Conservation (phyloP, 2,888 invertebrate species). For the Drosophila mettleri region DNA sequence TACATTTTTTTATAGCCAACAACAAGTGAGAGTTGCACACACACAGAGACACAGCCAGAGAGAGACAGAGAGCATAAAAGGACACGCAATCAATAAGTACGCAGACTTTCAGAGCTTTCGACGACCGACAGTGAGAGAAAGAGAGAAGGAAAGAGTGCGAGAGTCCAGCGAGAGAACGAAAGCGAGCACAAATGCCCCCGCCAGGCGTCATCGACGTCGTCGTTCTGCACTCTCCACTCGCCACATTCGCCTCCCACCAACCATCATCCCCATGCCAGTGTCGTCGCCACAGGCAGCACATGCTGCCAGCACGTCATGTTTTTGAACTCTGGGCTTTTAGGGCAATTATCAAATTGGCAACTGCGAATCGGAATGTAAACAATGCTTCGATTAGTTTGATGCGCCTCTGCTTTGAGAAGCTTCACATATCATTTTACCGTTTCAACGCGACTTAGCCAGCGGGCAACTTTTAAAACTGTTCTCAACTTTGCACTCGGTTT, state of each 20-base stretch:
- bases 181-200: slow-evolving; percentile 31
- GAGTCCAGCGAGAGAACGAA: slow-evolving; percentile 22
- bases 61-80: slow-evolving; percentile 25
- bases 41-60: slow-evolving; percentile 4
- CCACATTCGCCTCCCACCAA: background rate
- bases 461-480: slow-evolving; percentile 53
- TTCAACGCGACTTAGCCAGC: slow-evolving; percentile 49
- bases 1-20: slow-evolving; percentile 49
- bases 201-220: slow-evolving; percentile 18
- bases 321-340: slow-evolving; percentile 25
- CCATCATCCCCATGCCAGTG: slow-evolving; percentile 27
- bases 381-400: slow-evolving; percentile 14
- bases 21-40: slow-evolving; percentile 48
- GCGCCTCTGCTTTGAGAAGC: slow-evolving; percentile 8
- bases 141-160: slow-evolving; percentile 19
- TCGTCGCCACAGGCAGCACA: slow-evolving; percentile 62
- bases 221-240: background rate
- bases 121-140: slow-evolving; percentile 1
- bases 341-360: slow-evolving; percentile 36
- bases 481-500: slow-evolving; percentile 59
- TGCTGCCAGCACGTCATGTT: slow-evolving; percentile 60
- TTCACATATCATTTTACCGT: slow-evolving; percentile 47
- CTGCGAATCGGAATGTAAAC: slow-evolving; percentile 36
- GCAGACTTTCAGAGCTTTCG: slow-evolving; percentile 50
- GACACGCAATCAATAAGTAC: slow-evolving; percentile 57